phyloP scores from a whole-genome alignment of 2,888 invertebrate species.

The Apamea crenata region DNA sequence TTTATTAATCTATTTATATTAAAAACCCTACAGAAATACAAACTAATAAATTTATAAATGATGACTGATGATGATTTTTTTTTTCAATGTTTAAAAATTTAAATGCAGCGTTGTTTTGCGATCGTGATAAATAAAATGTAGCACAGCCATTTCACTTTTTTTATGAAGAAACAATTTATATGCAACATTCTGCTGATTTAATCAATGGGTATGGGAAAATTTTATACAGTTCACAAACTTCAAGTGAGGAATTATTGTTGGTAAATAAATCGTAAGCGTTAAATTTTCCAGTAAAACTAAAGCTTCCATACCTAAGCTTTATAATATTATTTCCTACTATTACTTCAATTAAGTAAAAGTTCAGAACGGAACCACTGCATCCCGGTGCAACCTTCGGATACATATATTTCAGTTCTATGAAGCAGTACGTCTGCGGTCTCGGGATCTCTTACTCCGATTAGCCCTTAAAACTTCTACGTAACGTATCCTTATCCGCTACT shows the following conservation, averaged over 20 bases:
- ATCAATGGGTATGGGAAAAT: neutral
- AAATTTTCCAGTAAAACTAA: neutral
- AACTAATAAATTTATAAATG: too few species aligned
- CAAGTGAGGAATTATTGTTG: neutral
- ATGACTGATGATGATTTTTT: too few species aligned
- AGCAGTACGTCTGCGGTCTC: neutral
- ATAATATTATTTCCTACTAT: neutral
- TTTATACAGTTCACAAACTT: neutral
- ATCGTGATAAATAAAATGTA: slow-evolving; percentile 10
- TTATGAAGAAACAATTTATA: neutral
- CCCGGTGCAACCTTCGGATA: neutral
- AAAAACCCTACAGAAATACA: too few species aligned
- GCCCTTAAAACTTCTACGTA: neutral
- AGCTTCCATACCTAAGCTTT: neutral
- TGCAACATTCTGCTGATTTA: neutral
- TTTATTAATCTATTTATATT: too few species aligned
- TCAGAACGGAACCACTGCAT: neutral
- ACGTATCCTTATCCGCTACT: neutral
- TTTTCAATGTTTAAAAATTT: slow-evolving; percentile 36
- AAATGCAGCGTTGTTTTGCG: neutral
- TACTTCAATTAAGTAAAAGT: neutral
- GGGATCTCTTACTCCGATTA: neutral
- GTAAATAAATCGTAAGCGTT: neutral
- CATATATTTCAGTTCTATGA: neutral
- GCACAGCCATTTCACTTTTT: neutral